Evolutionary conservation across 92 coral and sea anemone species (phyloP), one percentile per base, ranked within the genome.

Genomic region (Epizoanthus scotinus): DNA sequence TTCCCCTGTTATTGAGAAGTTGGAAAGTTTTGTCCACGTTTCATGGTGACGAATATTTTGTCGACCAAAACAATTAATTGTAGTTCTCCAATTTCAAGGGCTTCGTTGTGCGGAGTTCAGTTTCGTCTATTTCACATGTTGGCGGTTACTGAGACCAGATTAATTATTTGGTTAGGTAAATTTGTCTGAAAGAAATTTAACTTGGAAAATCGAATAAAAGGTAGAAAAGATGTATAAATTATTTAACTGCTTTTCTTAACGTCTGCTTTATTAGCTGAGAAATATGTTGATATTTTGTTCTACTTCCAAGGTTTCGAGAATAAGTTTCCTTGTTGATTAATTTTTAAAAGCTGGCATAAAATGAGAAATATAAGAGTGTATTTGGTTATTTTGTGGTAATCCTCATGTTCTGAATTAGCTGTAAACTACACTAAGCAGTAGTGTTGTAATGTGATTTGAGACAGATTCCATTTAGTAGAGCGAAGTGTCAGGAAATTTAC

Each of bases 11-110:
- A n/a, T 36, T 12, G 55, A 2, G 36, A 67, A 40, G 12, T 62
- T 58, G 14, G 22, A 24, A 52, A 59, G 84, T 17, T 8, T 38
- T 21, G 28, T 67, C 72, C 90, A 67, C 90, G 79, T 86, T 67
- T 73, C 67, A 63, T 20, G 49, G 63, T 75, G 27, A 34, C 26
- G 17, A 74, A 66, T 70, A 22, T 24, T 70, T 44, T 25, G 50
- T 59, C 58, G 61, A 75, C 36, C 81, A 59, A 36, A 75, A 58
- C 81, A 38, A 75, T 21, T 59, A 27, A 36, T 13, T 0, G 54
- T 4, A 31, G 67, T 59, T 75, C 56, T 58, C 81, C 27, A 24
- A 75, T 58, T 75, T 75, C 69, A 75, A 75, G 57, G 79, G 81
- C 29, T 75, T 75, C 81, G 20, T 20, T 59, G 40, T 58, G 29